phyloP scores from a whole-genome alignment of 2,113 vertebrate genomes.

The Seriola quinqueradiata region DNA sequence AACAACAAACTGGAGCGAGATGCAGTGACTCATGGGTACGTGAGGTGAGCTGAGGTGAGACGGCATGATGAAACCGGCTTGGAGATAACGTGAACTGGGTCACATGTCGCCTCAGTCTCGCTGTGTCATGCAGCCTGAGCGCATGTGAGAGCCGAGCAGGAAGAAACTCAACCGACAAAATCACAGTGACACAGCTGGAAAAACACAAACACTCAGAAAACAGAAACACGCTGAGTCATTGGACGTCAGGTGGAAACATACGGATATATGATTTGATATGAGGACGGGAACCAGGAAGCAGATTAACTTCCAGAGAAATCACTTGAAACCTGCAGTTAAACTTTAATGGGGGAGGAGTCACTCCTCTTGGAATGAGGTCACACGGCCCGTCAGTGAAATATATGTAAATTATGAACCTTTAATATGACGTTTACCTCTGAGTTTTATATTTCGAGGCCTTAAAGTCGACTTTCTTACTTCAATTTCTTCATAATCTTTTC shows the following conservation, averaged over 20 bases:
- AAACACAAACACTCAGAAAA: not conserved
- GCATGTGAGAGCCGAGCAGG: not conserved
- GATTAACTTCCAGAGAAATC: not conserved
- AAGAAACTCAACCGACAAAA: not conserved
- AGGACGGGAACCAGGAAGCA: constrained; percentile 27
- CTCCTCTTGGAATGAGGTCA: too few species aligned
- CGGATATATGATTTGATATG: not conserved
- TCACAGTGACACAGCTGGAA: not conserved
- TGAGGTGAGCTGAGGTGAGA: not conserved
- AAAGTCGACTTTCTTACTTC: too few species aligned
- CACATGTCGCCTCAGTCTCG: not conserved
- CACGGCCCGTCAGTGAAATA: too few species aligned
- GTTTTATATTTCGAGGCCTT: not conserved
- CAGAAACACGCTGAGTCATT: too few species aligned
- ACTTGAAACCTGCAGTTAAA: constrained; percentile 5
- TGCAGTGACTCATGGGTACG: not conserved
- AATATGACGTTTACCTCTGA: not conserved
- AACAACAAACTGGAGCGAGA: not conserved
- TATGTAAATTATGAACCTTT: too few species aligned
- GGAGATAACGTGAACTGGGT: not conserved
- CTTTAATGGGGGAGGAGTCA: not conserved
- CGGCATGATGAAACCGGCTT: not conserved
- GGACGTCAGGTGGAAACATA: too few species aligned
- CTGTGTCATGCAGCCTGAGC: constrained; percentile 9
- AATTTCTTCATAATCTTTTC: not conserved